A percentile compares a stretch with the other conserved stretches of the same genome.
Conservation (phyloP, 2,888 invertebrate genomes). For the Torymus tubicola region DNA sequence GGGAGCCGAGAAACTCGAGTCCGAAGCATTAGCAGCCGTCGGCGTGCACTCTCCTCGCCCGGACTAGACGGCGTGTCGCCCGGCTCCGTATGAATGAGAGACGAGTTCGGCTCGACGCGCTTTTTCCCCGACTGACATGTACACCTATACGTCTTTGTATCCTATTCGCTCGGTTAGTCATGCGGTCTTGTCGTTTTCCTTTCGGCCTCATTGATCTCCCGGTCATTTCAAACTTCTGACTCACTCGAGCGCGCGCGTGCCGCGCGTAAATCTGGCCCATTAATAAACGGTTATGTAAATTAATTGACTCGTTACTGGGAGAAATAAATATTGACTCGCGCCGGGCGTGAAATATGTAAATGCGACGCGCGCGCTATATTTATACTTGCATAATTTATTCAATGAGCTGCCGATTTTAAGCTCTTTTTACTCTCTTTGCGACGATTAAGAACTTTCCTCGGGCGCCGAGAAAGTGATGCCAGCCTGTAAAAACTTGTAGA, state of each 20-base stretch:
- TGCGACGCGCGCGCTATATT: too few species aligned
- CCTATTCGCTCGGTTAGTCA: slow-evolving; percentile 10
- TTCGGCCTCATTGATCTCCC: too few species aligned
- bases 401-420: too few species aligned
- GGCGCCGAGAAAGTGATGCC: too few species aligned
- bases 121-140: background rate
- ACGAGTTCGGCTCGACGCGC: slow-evolving; percentile 36
- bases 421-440: too few species aligned
- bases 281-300: background rate
- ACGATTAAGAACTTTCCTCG: too few species aligned
- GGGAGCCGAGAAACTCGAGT: slow-evolving; percentile 29
- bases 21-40: slow-evolving; percentile 32
- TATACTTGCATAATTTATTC: too few species aligned
- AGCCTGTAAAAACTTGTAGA: too few species aligned
- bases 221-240: too few species aligned
- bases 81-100: slow-evolving; percentile 32
- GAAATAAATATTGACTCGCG: background rate
- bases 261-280: background rate
- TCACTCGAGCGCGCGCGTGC: too few species aligned
- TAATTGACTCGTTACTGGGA: background rate
- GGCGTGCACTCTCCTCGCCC: background rate
- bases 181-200: background rate
- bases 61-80: background rate
- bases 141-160: slow-evolving; percentile 8
- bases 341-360: too few species aligned